A percentile compares a stretch with the other conserved stretches of the same genome.
Conservation (phyloP, 2,888 invertebrate genomes). For the Seira musarum region DNA sequence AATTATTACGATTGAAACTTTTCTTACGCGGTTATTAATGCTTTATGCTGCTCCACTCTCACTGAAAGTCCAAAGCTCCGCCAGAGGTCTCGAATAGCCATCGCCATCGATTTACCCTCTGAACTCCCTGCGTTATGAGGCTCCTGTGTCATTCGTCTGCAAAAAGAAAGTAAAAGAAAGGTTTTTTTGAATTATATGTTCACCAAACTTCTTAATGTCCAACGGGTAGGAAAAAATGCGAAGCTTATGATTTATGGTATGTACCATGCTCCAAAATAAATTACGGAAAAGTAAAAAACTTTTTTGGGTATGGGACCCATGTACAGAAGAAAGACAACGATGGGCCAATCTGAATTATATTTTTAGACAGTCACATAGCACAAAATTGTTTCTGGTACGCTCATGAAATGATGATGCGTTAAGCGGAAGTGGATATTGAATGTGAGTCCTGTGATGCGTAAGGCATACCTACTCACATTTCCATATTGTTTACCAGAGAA, state of each 20-base stretch:
- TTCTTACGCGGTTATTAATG: slow-evolving; percentile 66
- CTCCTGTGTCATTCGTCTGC: slow-evolving; percentile 69
- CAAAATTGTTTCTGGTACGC: too few species aligned
- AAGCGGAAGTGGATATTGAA: not conserved
- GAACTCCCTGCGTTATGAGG: slow-evolving; percentile 66
- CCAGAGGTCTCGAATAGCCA: slow-evolving; percentile 69
- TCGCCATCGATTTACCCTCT: slow-evolving; percentile 68
- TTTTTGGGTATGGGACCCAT: too few species aligned
- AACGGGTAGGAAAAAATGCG: not conserved
- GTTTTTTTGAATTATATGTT: not conserved
- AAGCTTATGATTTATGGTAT: not conserved
- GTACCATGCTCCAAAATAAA: not conserved
- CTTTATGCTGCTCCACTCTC: slow-evolving; percentile 69
- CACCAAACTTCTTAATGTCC: not conserved
- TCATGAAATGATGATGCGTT: too few species aligned
- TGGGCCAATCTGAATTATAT: too few species aligned
- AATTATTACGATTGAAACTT: not conserved
- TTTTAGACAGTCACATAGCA: too few species aligned
- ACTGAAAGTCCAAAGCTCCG: slow-evolving; percentile 69
- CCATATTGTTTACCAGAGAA: not conserved
- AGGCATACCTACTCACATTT: not conserved
- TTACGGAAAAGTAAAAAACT: not conserved
- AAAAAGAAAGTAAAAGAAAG: not conserved
- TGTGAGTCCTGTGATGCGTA: not conserved
- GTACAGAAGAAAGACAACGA: too few species aligned